phyloP scores from a whole-genome alignment of 2,888 invertebrate species.

The Carpatolechia fugitivella region DNA sequence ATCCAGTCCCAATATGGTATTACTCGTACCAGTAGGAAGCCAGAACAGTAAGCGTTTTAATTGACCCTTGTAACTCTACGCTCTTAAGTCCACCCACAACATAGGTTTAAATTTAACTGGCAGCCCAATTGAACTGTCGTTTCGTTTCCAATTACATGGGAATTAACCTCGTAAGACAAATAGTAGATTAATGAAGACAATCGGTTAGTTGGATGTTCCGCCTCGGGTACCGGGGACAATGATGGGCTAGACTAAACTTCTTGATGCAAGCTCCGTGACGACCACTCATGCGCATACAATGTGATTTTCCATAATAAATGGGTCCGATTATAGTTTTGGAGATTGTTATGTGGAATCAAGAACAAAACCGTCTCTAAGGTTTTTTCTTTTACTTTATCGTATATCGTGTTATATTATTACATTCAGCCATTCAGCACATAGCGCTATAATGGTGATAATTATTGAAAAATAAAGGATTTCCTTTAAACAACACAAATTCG shows the following conservation, averaged over 20 bases:
- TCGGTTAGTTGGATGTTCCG: slow-evolving; percentile 6
- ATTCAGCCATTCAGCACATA: no score
- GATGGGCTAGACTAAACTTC: slow-evolving; percentile 1
- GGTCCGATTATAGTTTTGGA: no score
- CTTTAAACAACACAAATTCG: background rate
- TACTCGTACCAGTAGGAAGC: background rate
- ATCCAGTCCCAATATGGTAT: slow-evolving; percentile 16
- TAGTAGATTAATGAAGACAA: slow-evolving; percentile 3
- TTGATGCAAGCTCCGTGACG: background rate
- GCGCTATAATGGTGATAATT: no score
- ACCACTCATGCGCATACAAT: background rate
- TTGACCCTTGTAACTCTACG: slow-evolving; percentile 17
- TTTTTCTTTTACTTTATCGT: no score
- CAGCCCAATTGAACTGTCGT: slow-evolving; percentile 13
- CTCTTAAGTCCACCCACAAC: slow-evolving; percentile 8
- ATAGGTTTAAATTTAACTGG: slow-evolving; percentile 7
- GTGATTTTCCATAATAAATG: no score
- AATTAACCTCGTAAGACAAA: slow-evolving; percentile 16
- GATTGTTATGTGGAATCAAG: background rate
- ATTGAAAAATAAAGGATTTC: no score
- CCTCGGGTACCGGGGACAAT: slow-evolving; percentile 10
- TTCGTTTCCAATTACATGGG: slow-evolving; percentile 10
- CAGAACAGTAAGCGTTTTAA: slow-evolving; percentile 21
- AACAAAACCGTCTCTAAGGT: no score
- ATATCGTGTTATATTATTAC: no score